Conservation (phyloP, 2,888 invertebrate genomes). For the Seira musarum region DNA sequence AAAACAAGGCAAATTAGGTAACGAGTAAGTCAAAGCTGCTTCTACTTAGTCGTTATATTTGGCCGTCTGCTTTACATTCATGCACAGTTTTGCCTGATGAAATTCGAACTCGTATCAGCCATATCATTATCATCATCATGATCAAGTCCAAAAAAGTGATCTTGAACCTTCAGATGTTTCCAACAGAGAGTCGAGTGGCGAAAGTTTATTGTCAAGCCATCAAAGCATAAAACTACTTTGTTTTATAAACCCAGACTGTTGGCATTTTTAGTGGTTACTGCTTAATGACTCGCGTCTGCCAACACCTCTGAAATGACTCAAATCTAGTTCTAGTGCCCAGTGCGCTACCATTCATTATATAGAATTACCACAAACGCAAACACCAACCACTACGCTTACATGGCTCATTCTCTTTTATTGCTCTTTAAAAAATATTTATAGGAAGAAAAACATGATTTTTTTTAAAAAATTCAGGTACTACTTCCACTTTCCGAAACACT, state of each 20-base stretch:
- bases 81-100: no score
- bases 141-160: no score
- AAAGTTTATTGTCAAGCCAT: slow-evolving; percentile 45
- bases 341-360: neutral
- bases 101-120: no score
- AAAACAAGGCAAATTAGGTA: no score
- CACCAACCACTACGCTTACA: neutral
- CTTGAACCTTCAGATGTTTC: no score
- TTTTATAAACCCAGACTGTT: neutral
- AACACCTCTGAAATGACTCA: slow-evolving; percentile 40
- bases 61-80: no score
- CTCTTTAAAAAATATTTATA: neutral
- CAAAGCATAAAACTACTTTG: slow-evolving; percentile 36
- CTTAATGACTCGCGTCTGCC: slow-evolving; percentile 48
- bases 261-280: slow-evolving; percentile 27
- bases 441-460: no score
- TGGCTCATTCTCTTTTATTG: slow-evolving; percentile 1
- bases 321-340: no score
- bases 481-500: slow-evolving; percentile 21
- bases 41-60: no score
- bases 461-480: slow-evolving; percentile 8
- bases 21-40: no score
- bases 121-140: no score
- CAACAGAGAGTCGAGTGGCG: no score
- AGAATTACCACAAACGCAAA: neutral